Base-by-base conservation (phyloP, 2,888 invertebrate species). In the Drosophila niveifrons region DNA sequence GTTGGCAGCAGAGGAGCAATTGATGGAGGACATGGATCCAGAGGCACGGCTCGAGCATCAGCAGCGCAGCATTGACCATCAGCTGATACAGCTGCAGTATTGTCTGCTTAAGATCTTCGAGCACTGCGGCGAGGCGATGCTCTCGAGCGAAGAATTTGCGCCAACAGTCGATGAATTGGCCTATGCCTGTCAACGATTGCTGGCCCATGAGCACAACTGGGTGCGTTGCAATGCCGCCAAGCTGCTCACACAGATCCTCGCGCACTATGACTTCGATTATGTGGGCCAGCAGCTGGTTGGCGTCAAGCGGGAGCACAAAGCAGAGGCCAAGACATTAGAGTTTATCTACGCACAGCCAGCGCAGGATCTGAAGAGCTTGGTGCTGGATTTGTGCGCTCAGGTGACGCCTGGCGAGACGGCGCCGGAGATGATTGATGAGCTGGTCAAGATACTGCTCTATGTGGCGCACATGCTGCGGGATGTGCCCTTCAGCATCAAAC, bases 201-300 rank as follows among this genome's bases (percentile, higher is more conserved):
- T 98, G 13, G 95, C 94, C 0, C 95, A 98, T 91, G 96, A 97
- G 11, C 98, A 98, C 90, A 94, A 95, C 34, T 98, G 98, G 98
- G 97, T 98, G 0, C 94, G 98, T 59, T 93, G 97, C 48, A 94
- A 94, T 65, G 94, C 97, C 0, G 94, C 95, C 0, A 96, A 97
- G 90, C 94, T 97, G 71, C 92, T 98, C 46, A 96, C 96, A 0
- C 94, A 95, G 50, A 93, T 98, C 53, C 92, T 98, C 59, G 93
- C 94, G 0, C 92, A 94, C 0, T 94, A 95, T 50, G 94, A 96
- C 85, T 92, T 94, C 8, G 94, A 94, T 1, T 94, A 95, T 66
- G 92, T 97, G 48, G 94, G 94, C 18, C 83, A 78, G 13, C 66
- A 76, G 61, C 91, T 96, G 59, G 93, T 94, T 36, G 82, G 88